phyloP scores from a whole-genome alignment of 2,888 invertebrate genomes.

The Micropterix aruncella region DNA sequence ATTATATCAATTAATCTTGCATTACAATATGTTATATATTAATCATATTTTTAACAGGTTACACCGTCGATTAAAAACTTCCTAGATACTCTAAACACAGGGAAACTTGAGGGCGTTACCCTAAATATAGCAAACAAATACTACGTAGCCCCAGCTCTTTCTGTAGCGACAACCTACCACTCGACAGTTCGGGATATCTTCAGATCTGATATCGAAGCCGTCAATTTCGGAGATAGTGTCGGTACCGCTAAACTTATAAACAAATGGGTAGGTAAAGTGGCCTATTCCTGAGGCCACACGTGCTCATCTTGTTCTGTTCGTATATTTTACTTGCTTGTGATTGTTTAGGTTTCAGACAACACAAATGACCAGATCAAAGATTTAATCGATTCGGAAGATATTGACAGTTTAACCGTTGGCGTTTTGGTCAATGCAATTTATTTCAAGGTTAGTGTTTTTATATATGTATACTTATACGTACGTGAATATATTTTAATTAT shows the following conservation, averaged over 20 bases:
- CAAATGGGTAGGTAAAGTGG: neutral
- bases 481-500: neutral
- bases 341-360: neutral
- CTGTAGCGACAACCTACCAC: neutral
- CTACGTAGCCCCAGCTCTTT: neutral
- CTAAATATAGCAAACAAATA: neutral
- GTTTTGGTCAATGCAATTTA: neutral
- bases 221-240: neutral
- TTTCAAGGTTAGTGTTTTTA: slow-evolving; percentile 1
- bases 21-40: too few species aligned
- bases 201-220: neutral
- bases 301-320: too few species aligned
- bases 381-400: neutral
- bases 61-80: neutral
- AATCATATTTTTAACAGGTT: neutral
- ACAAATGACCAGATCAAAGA: neutral
- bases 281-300: too few species aligned
- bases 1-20: too few species aligned
- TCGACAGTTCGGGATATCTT: neutral
- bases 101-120: neutral
- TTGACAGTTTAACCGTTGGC: neutral
- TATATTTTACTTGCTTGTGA: too few species aligned
- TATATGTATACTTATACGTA: neutral
- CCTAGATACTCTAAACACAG: neutral
- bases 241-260: neutral